Percentiles rank a stretch among this genome's conserved stretches.
phyloP scores from a whole-genome alignment of 2,797 vertebrate genomes.

The Cossypha heuglini region DNA sequence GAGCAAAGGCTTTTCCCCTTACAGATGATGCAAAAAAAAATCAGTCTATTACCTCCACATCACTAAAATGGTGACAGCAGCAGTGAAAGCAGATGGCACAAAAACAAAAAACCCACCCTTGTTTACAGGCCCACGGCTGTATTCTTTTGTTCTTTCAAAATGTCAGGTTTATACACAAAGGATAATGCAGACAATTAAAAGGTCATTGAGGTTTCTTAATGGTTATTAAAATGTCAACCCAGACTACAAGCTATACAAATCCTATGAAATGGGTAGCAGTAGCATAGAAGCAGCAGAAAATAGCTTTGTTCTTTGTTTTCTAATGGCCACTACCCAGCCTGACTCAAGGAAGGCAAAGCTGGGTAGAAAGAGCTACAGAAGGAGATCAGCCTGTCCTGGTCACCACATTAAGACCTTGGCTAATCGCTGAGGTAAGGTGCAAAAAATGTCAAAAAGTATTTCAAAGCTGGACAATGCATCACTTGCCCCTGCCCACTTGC shows the following conservation, averaged over 20 bases:
- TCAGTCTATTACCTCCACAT: not conserved
- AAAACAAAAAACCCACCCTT: not conserved
- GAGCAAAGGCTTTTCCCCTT: not conserved
- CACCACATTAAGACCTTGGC: not conserved
- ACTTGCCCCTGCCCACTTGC: not conserved
- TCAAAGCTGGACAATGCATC: not conserved
- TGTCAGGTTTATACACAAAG: constrained; percentile 26
- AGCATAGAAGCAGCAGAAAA: not conserved
- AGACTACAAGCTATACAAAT: not conserved
- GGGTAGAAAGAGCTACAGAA: not conserved
- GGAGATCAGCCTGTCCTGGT: not conserved
- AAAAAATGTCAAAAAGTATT: rapidly evolving
- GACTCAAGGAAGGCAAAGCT: not conserved
- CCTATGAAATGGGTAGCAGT: not conserved
- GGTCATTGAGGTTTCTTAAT: constrained; percentile 26
- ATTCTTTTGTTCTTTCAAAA: constrained; percentile 2
- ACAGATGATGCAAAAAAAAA: not conserved
- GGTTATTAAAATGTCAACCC: constrained; percentile 44
- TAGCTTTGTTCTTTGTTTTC: constrained; percentile 1
- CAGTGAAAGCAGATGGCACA: not conserved
- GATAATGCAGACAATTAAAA: constrained; percentile 38
- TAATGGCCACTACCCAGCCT: not conserved
- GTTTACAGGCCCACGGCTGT: not conserved
- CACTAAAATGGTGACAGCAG: not conserved
- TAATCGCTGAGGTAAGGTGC: not conserved